Base-by-base conservation (phyloP, 2,888 invertebrate species). In the Plagiodera versicolora region DNA sequence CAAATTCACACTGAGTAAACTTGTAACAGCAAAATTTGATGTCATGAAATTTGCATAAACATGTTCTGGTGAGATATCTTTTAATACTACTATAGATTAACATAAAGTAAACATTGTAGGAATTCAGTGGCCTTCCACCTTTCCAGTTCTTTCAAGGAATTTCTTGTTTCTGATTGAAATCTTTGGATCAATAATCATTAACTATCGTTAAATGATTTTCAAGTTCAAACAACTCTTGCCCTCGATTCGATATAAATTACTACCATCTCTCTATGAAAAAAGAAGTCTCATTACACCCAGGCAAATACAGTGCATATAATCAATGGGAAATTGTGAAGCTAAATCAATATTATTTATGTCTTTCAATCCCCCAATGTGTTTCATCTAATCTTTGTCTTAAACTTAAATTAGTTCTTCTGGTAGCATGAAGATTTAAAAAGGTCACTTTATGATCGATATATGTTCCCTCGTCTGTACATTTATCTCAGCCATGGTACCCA, bases 121-220 rank as follows among this genome's bases (percentile, higher is more conserved):
- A 68, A 62, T 60, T 72, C 72, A 17, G 69, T 70, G 6, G 69
- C 70, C 55, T 70, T 71, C 69, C 70, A 71, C 11, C 49, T 28
- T 48, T 70, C 68, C 30, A 69, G 19, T 50, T 71, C 67, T 28
- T 24, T n/a, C n/a, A n/a, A n/a, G n/a, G n/a, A n/a, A n/a, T n/a
- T n/a, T n/a, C n/a, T n/a, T n/a, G n/a, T n/a, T n/a, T 73, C 16
- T 71, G 46, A 18, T 61, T 66, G 49, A 74, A 70, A 9, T 73
- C 71, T 49, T 8, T n/a, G 2, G 74, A 72, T 66, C 70, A 69
- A 39, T 56, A 57, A 17, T 39, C 50, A 35, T 50, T 20, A 2
- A 60, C 11, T 14, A 11, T 11, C 16, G 51, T 45, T 17, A 63
- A 20, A 28, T 19, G 14, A 10, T 16, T 8, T 18, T 64, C 47